Conservation (phyloP, 2,797 vertebrate species). For the Onychomys arenicola region DNA sequence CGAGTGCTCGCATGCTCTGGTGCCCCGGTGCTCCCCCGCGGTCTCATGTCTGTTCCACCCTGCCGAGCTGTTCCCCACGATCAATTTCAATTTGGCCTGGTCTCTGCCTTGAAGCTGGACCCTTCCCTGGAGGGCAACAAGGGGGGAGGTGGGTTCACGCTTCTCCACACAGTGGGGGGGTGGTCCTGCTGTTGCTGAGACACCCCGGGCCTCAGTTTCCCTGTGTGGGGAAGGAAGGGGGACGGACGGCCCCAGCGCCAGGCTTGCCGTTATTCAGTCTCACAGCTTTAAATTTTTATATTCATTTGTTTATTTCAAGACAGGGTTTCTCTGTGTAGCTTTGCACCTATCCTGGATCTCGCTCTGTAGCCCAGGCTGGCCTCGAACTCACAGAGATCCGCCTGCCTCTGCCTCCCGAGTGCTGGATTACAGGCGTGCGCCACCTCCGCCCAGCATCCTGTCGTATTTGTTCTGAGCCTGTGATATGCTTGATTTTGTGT, state of each 20-base stretch:
- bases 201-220: slow-evolving; percentile 32
- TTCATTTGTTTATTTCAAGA: neutral
- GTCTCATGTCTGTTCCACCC: slow-evolving; percentile 74
- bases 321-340: neutral
- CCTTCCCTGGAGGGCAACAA: neutral
- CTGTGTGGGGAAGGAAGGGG: neutral
- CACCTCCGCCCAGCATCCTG: neutral
- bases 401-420: neutral
- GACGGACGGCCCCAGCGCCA: neutral
- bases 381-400: neutral
- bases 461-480: neutral
- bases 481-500: neutral
- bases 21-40: slow-evolving; percentile 52
- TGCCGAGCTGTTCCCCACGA: slow-evolving; percentile 75
- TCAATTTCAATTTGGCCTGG: slow-evolving; percentile 77
- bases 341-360: neutral
- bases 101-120: slow-evolving; percentile 41
- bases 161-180: neutral
- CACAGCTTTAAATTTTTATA: neutral
- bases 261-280: neutral
- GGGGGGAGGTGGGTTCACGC: neutral
- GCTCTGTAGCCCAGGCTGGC: neutral
- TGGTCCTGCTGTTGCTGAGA: neutral
- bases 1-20: neutral
- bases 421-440: neutral